Evolutionary conservation across 2,797 vertebrate genomes (phyloP), one percentile per base, ranked within the genome.

Genomic region (Cheirogaleus major): DNA sequence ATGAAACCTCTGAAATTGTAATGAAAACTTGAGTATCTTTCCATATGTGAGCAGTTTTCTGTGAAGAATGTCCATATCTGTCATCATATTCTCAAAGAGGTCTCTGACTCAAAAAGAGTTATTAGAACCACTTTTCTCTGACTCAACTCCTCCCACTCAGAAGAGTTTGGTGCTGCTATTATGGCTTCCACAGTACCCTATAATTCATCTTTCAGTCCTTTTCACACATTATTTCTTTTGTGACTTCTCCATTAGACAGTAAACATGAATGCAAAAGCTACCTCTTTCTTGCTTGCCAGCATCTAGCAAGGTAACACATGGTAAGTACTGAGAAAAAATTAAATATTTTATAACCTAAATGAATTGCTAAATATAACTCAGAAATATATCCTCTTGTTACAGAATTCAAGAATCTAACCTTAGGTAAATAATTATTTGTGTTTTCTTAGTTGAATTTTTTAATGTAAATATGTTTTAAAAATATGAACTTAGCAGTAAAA

Each of bases 391-490:
- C 15, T 5, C 35, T 87, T 83, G 23, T 63, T 52, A 90, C 2
- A 92, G 27, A 91, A 90, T 78, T 90, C 70, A 96, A 76, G n/a
- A 93, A 72, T 2, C 5, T 87, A 83, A 43, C 35, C 32, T 80
- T 63, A 72, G 32, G n/a, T 65, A 82, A 95, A 90, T 61, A 89
- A 78, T 61, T 84, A 76, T 35, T 78, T 87, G 80, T 32, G 18
- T 83, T 92, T 72, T 81, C 38, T 83, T 78, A 82, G 32, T 3
- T 82, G 63, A 84, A 76, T 59, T 91, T 94, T 88, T 93, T 41
- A 93, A 75, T 81, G 48, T 32, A 73, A 73, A 88, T 50, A 61
- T 14, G 25, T 59, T 86, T 76, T 87, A 63, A 83, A 89, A 91
- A 78, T 79, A 82, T 57, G 7, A 92, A 75, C 8, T 73, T 91